phyloP scores from a whole-genome alignment of 1,140 invertebrate species.

The Leptestheria dahalacensis region DNA sequence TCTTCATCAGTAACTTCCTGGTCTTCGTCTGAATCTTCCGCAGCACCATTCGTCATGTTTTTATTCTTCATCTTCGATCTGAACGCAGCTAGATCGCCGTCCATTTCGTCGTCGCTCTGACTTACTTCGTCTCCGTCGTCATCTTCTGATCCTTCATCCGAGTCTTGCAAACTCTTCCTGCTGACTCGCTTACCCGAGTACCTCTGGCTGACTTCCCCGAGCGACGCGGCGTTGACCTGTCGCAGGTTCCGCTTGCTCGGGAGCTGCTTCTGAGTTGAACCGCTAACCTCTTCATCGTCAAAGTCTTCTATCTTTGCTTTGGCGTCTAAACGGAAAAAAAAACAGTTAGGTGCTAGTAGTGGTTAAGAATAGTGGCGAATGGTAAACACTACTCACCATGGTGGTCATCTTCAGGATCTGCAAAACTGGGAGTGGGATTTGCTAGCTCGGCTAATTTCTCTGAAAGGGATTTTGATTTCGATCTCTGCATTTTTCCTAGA shows the following conservation, averaged over 20 bases:
- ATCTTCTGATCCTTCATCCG: conserved; percentile 18
- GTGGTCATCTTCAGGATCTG: conserved; percentile 13
- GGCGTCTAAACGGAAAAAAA: not conserved
- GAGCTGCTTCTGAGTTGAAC: not conserved
- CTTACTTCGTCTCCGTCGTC: conserved; percentile 9
- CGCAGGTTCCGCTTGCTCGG: not conserved
- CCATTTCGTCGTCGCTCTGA: conserved; percentile 12
- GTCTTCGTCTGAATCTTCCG: not conserved
- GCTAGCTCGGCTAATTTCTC: conserved; percentile 13
- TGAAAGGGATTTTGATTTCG: conserved; percentile 2
- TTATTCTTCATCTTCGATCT: conserved; percentile 16
- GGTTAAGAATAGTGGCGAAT: too few species aligned
- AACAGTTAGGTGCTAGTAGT: too few species aligned
- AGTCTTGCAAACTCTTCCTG: conserved; percentile 17
- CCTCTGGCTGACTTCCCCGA: conserved; percentile 49
- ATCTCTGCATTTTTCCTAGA: not conserved
- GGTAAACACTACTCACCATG: conserved; percentile 12
- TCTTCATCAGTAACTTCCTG: too few species aligned
- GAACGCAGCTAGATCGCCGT: conserved; percentile 5
- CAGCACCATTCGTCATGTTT: not conserved
- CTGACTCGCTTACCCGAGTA: conserved; percentile 45
- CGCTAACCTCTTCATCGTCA: conserved; percentile 9
- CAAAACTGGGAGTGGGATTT: conserved; percentile 12
- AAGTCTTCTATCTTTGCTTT: conserved; percentile 6
- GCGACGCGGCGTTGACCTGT: conserved; percentile 40